Base-by-base conservation (phyloP, 2,113 vertebrate species). In the Onychorhynchus coronatus region DNA sequence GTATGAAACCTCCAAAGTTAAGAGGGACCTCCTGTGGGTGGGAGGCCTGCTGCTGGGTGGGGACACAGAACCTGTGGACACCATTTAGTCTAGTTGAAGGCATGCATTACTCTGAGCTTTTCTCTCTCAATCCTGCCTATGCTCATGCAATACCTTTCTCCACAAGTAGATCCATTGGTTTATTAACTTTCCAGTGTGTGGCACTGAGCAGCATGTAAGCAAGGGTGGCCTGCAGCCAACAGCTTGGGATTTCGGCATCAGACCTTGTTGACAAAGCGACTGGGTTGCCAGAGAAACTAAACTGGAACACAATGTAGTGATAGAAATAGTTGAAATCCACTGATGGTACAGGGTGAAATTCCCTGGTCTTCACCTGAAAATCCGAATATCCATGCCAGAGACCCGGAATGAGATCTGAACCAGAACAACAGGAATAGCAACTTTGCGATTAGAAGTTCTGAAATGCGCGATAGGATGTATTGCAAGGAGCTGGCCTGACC, bases 391-490 rank as follows among this genome's bases (percentile, higher is more conserved):
- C 27, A 28, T 19, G 22, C 46, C 2, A 8, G 42, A 83, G 18
- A 41, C 6, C 6, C 28, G 44, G 13, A 49, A 25, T 28, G 71
- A 44, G 70, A 70, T 22, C 10, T 41, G 50, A 52, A 28, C 28
- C 14, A 16, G 25, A 52, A 52, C 37, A 94, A 47, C 31, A 77
- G 12, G 20, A 74, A 82, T 35, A 94, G 22, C 24, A 93, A 66
- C 31, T 42, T 90, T 58, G n/a, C 17, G 20, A 85, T 50, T 70
- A 10, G 30, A 89, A 76, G 37, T 70, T 65, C 67, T 61, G 71
- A 80, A 79, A 67, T n/a, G 23, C 19, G 41, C 44, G 78, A 39
- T 42, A 37, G 0, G 0, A 53, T 2, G 2, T 20, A 46, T 6
- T 55, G 56, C 28, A 66, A 37, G 59, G 37, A 95, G 28, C 27